A percentile compares a stretch with the other conserved stretches of the same genome.
Conservation (phyloP, 2,888 invertebrate species). For the Crepidodera aurea region DNA sequence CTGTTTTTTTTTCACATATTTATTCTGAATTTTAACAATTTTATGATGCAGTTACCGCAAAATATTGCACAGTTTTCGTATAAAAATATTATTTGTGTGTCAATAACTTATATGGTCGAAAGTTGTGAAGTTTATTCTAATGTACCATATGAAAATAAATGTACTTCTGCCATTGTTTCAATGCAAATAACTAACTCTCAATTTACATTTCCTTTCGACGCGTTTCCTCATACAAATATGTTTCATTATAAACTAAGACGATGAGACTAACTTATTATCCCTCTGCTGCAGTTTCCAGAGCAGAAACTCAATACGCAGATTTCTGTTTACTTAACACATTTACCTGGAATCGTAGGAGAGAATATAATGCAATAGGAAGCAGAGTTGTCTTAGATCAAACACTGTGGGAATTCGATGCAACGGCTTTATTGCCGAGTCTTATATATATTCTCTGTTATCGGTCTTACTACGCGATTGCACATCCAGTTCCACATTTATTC, state of each 20-base stretch:
- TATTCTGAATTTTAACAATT: too few species aligned
- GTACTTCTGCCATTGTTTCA: too few species aligned
- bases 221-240: background rate
- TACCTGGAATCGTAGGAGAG: slow-evolving; percentile 10
- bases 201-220: background rate
- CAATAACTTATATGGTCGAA: too few species aligned
- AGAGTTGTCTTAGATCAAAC: slow-evolving; percentile 24
- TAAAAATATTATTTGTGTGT: too few species aligned
- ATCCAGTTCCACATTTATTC: slow-evolving; percentile 8
- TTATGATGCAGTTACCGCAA: too few species aligned
- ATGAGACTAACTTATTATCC: slow-evolving; percentile 17
- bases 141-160: too few species aligned
- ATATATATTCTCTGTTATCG: slow-evolving; percentile 19
- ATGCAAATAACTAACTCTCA: background rate
- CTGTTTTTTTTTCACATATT: too few species aligned
- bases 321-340: slow-evolving; percentile 23
- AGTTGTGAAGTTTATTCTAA: background rate
- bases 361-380: slow-evolving; percentile 19
- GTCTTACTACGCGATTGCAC: slow-evolving; percentile 3
- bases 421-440: slow-evolving; percentile 6
- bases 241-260: background rate
- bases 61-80: too few species aligned
- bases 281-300: slow-evolving; percentile 22
- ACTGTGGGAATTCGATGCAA: slow-evolving; percentile 25
- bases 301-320: slow-evolving; percentile 25